A percentile compares a stretch with the other conserved stretches of the same genome.
phyloP scores from a whole-genome alignment of 92 coral and sea anemone species.

The Pocillopora grandis region DNA sequence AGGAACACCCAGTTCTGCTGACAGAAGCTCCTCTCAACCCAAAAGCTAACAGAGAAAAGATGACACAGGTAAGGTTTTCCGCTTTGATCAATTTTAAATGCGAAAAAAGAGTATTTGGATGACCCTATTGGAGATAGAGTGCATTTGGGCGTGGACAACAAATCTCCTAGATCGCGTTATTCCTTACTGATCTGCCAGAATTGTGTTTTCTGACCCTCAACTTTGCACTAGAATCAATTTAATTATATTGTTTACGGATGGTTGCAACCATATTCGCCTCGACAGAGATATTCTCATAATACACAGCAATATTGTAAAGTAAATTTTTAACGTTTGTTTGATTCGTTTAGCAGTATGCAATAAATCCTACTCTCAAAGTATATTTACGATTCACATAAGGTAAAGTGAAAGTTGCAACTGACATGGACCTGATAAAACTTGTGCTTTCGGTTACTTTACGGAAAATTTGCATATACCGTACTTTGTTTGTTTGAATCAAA shows the following conservation, averaged over 20 bases:
- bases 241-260: neutral
- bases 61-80: slow-evolving; percentile 73
- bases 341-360: neutral
- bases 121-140: neutral
- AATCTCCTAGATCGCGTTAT: too few species aligned
- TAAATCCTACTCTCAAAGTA: neutral
- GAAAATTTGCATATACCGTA: slow-evolving; percentile 23
- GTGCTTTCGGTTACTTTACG: neutral
- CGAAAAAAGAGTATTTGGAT: neutral
- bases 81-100: neutral
- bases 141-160: neutral
- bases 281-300: too few species aligned
- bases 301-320: neutral
- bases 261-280: neutral
- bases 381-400: neutral
- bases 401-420: neutral
- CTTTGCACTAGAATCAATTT: neutral
- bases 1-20: slow-evolving; percentile 93
- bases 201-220: too few species aligned
- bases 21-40: slow-evolving; percentile 98
- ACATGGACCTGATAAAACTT: neutral
- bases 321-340: neutral
- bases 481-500: neutral
- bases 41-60: slow-evolving; percentile 94
- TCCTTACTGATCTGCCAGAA: too few species aligned